phyloP scores from a whole-genome alignment of 2,113 vertebrate species.

The Trogon surrucura region DNA sequence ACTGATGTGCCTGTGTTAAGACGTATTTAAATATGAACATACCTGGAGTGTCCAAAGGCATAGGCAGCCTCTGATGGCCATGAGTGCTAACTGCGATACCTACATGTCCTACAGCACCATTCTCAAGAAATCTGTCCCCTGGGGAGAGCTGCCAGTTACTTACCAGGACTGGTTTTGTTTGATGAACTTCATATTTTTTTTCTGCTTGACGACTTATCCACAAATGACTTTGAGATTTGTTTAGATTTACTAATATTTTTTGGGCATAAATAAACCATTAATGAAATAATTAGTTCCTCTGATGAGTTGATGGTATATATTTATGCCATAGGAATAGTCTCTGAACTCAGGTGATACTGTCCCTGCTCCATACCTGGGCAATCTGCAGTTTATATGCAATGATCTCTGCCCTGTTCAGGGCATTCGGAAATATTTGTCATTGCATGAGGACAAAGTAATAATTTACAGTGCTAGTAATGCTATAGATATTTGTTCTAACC shows the following conservation, averaged over 20 bases:
- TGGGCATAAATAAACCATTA: not conserved
- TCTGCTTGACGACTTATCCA: not conserved
- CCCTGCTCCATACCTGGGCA: not conserved
- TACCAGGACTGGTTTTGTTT: not conserved
- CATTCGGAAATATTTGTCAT: not conserved
- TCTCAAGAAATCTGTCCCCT: not conserved
- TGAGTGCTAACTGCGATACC: not conserved
- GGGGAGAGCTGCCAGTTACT: not conserved
- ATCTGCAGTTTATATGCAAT: not conserved
- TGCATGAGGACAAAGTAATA: not conserved
- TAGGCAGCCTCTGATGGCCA: not conserved
- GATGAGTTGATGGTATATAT: not conserved
- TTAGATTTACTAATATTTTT: not conserved
- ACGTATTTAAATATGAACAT: not conserved
- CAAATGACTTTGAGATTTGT: not conserved
- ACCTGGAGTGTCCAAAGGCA: not conserved
- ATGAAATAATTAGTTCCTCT: not conserved
- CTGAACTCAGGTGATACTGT: not conserved
- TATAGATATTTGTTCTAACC: not conserved
- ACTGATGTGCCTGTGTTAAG: not conserved
- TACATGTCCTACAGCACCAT: accelerated
- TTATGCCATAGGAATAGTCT: not conserved
- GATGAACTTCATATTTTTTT: not conserved
- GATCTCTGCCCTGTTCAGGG: not conserved
- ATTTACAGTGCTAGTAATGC: not conserved